Evolutionary conservation across 1,140 invertebrate species (phyloP).

Genomic region (Brachionus koreanus): DNA sequence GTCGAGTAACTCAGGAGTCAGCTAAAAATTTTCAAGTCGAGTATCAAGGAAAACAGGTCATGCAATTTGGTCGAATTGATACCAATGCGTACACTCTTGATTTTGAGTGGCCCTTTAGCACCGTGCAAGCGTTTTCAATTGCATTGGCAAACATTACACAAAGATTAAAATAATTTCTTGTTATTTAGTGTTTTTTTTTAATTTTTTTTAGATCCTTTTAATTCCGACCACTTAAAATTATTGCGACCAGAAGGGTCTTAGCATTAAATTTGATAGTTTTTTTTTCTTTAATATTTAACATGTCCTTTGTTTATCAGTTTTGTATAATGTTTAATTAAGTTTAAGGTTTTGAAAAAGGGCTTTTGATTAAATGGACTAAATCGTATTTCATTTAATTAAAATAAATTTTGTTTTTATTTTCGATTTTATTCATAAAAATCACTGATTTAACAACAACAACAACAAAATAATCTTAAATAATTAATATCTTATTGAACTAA

Average conservation of each 20-base stretch:
- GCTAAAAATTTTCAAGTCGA: constrained; percentile 99
- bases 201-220: not conserved
- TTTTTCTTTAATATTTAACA: not conserved
- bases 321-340: not conserved
- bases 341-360: not conserved
- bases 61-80: constrained; percentile 98
- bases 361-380: not conserved
- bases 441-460: no score
- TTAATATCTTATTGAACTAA: no score
- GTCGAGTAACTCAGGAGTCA: constrained; percentile 94
- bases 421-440: no score
- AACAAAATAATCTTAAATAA: no score
- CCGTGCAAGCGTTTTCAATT: constrained; percentile 94
- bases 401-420: not conserved
- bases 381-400: not conserved
- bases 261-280: not conserved
- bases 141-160: constrained; percentile 97
- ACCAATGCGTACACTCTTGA: constrained; percentile 96
- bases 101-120: constrained; percentile 97
- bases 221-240: not conserved
- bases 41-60: constrained; percentile 91
- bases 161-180: constrained; percentile 76
- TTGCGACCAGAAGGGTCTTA: not conserved
- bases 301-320: not conserved
- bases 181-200: constrained; percentile 15